Percentiles rank a stretch among this genome's conserved stretches.
Conservation (phyloP, 2,888 invertebrate genomes). For the Shargacucullia verbasci region DNA sequence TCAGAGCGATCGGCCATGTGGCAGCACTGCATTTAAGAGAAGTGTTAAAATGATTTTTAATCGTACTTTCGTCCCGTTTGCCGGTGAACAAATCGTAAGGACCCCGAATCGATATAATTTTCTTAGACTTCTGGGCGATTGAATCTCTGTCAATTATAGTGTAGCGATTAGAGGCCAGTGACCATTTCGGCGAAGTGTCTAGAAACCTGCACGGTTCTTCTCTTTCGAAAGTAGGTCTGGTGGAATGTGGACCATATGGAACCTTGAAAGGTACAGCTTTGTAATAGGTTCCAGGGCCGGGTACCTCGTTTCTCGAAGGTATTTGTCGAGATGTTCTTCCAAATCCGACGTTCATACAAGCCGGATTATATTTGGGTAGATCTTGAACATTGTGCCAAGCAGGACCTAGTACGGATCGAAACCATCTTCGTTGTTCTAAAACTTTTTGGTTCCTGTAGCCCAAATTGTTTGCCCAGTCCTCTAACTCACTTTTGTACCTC, state of each 20-base stretch:
- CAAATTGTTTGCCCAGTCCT: slow-evolving; percentile 80
- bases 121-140: slow-evolving; percentile 77
- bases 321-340: slow-evolving; percentile 71
- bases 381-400: slow-evolving; percentile 73
- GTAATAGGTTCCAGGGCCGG: slow-evolving; percentile 81
- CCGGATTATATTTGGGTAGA: slow-evolving; percentile 60
- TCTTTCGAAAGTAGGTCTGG: slow-evolving; percentile 72
- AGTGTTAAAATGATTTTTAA: slow-evolving; percentile 87
- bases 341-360: slow-evolving; percentile 76
- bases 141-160: slow-evolving; percentile 72
- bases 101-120: slow-evolving; percentile 75
- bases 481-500: slow-evolving; percentile 77
- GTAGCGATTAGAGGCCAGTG: slow-evolving; percentile 80
- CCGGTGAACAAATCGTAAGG: slow-evolving; percentile 86
- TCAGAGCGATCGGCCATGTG: slow-evolving; percentile 78
- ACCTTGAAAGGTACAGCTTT: slow-evolving; percentile 70
- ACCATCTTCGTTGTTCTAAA: slow-evolving; percentile 69
- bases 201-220: slow-evolving; percentile 79
- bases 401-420: slow-evolving; percentile 71
- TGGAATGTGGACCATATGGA: slow-evolving; percentile 76
- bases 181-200: slow-evolving; percentile 70
- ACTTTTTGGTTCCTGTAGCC: slow-evolving; percentile 80
- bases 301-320: slow-evolving; percentile 56
- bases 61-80: slow-evolving; percentile 80
- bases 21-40: slow-evolving; percentile 66